phyloP scores from a whole-genome alignment of 2,113 vertebrate species.

The Bostrychus sinensis region DNA sequence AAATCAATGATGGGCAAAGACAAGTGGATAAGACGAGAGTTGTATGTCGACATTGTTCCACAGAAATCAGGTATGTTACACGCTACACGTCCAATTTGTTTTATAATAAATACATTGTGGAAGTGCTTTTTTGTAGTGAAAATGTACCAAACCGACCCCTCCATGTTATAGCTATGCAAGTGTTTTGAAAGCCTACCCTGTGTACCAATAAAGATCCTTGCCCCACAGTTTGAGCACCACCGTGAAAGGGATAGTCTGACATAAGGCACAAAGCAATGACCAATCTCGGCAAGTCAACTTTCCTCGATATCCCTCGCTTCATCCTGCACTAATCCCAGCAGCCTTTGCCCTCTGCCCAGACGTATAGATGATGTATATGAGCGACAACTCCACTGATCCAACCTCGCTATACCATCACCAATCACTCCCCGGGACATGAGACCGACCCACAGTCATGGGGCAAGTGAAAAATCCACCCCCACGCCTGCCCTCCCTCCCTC shows the following conservation, averaged over 20 bases:
- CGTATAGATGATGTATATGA: slow-evolving; percentile 23
- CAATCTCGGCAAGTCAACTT: slow-evolving; percentile 14
- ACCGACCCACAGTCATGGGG: slow-evolving; percentile 30
- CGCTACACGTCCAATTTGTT: no score
- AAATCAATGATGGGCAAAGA: no score
- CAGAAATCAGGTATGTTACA: no score
- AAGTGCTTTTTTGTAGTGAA: no score
- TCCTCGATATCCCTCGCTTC: slow-evolving; percentile 47
- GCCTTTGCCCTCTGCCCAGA: slow-evolving; percentile 27
- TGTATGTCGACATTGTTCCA: no score
- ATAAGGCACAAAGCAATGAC: background rate
- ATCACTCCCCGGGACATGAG: slow-evolving; percentile 36
- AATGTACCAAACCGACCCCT: no score
- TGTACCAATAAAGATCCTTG: background rate
- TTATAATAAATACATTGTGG: no score
- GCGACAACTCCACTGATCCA: slow-evolving; percentile 43
- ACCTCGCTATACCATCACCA: slow-evolving; percentile 21
- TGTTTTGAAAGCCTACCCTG: no score
- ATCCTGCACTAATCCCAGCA: slow-evolving; percentile 44
- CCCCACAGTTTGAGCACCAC: background rate
- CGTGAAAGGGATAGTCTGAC: background rate
- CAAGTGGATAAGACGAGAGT: no score
- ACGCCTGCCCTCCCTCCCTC: background rate
- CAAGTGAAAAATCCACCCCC: slow-evolving; percentile 37
- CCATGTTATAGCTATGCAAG: no score